Evolutionary conservation across 2,113 vertebrate species (phyloP).

Genomic region (Crypturellus undulatus): DNA sequence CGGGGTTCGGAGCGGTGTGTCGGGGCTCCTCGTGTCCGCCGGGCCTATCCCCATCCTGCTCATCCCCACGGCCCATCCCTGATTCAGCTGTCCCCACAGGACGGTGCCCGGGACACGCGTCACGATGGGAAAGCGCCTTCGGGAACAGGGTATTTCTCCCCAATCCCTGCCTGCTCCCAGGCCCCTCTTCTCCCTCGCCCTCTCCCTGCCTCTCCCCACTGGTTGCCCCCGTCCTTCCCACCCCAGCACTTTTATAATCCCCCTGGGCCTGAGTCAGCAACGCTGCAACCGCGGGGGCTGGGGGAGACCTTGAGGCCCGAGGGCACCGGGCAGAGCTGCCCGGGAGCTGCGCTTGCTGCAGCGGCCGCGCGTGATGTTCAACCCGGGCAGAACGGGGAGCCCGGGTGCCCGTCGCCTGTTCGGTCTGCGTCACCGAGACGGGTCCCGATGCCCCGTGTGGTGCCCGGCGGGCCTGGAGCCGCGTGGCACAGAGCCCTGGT

Average conservation of each 20-base stretch:
- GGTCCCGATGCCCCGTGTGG: neutral
- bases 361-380: neutral
- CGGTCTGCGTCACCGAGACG: neutral
- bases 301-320: fast-evolving
- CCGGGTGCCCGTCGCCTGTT: too few species aligned
- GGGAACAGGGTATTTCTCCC: neutral
- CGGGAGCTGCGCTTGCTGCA: fast-evolving
- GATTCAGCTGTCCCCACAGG: fast-evolving
- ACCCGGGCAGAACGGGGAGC: too few species aligned
- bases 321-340: neutral
- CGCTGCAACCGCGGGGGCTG: neutral
- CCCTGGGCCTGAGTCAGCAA: neutral
- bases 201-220: fast-evolving
- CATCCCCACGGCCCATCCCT: fast-evolving
- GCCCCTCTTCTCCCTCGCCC: fast-evolving
- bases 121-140: fast-evolving
- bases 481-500: too few species aligned
- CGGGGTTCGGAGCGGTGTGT: neutral
- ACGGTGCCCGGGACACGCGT: fast-evolving
- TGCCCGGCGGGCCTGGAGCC: neutral
- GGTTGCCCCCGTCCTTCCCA: neutral
- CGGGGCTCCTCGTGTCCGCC: fast-evolving
- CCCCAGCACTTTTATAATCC: neutral
- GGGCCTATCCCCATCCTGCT: fast-evolving
- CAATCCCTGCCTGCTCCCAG: fast-evolving